Conservation (phyloP, 2,113 vertebrate genomes). For the Periophthalmodon schlosseri region DNA sequence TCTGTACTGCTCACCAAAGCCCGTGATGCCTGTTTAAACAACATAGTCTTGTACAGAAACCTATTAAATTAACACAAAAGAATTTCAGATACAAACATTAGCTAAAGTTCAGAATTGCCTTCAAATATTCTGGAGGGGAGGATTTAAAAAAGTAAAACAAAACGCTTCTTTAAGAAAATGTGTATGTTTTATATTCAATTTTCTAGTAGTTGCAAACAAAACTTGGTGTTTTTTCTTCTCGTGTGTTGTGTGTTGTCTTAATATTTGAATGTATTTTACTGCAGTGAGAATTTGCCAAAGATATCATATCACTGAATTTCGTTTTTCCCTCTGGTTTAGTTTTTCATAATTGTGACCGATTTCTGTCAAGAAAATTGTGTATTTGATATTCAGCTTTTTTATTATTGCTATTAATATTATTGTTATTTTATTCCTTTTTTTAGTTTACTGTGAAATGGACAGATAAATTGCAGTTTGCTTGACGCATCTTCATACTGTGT, state of each 20-base stretch:
- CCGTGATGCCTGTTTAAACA: conserved; percentile 86
- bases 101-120: conserved; percentile 84
- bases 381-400: conserved; percentile 74
- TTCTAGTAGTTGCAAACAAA: conserved; percentile 94
- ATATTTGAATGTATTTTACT: conserved; percentile 99
- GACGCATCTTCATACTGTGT: conserved; percentile 92
- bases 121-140: conserved; percentile 83
- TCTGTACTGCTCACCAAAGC: conserved; percentile 90
- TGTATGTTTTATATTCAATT: conserved; percentile 99
- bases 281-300: conserved; percentile 99
- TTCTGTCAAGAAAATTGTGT: conserved; percentile 70
- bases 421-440: conserved; percentile 72
- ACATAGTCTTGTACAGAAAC: conserved; percentile 81
- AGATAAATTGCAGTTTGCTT: conserved; percentile 87
- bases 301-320: conserved; percentile 88
- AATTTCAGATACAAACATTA: conserved; percentile 68
- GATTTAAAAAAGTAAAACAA: conserved; percentile 79
- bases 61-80: conserved; percentile 64
- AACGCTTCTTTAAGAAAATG: conserved; percentile 92
- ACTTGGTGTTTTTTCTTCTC: conserved; percentile 91
- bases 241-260: conserved; percentile 97
- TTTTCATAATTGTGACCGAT: conserved; percentile 60
- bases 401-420: conserved; percentile 68
- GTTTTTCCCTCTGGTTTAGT: conserved; percentile 59
- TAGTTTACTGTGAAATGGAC: conserved; percentile 85